Conservation (phyloP, 1,140 invertebrate species). For the Dryas iulia region DNA sequence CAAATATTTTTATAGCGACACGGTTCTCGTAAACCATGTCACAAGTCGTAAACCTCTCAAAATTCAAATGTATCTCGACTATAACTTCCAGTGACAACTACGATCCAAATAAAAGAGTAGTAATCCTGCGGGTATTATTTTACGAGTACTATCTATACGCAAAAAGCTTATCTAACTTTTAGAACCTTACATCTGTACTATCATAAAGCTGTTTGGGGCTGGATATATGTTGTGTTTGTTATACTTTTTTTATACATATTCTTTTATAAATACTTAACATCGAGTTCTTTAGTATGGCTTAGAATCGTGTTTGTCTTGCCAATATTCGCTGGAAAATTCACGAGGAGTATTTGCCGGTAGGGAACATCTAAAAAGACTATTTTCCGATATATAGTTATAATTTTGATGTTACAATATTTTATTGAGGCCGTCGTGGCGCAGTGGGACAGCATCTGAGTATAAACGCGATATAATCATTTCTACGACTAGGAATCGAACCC, state of each 20-base stretch:
- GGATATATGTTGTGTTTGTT: not conserved
- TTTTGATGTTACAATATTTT: no score
- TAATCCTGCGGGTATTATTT: conserved; percentile 12
- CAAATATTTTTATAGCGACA: not conserved
- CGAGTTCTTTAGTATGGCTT: no score
- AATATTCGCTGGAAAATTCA: no score
- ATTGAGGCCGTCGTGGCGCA: no score
- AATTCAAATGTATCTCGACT: conserved; percentile 6
- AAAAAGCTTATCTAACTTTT: not conserved
- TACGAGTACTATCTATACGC: not conserved
- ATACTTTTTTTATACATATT: not conserved
- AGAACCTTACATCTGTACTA: not conserved
- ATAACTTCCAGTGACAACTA: conserved; percentile 5
- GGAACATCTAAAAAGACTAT: no score
- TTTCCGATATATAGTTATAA: no score
- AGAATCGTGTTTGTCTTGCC: no score
- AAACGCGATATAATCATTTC: no score
- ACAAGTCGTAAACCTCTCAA: conserved; percentile 5
- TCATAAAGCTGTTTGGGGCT: not conserved
- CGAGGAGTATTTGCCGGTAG: no score
- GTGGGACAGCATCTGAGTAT: no score
- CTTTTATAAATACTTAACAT: no score
- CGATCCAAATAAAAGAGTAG: conserved; percentile 2
- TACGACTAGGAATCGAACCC: no score
- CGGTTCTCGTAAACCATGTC: conserved; percentile 5